phyloP scores from a whole-genome alignment of 2,797 vertebrate species.

The Parotocinclus haroldoi region DNA sequence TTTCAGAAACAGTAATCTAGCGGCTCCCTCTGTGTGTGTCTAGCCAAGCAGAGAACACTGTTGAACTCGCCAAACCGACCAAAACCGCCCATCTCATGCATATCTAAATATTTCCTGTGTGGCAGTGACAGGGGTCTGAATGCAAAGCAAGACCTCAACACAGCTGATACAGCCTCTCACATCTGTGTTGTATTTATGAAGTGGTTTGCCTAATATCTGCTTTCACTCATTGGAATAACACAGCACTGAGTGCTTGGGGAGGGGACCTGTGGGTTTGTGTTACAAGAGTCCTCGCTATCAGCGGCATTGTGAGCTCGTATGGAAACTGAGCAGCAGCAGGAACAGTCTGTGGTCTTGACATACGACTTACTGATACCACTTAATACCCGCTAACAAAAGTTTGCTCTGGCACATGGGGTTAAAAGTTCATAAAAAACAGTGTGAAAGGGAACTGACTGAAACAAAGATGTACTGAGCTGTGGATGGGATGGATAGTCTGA shows the following conservation, averaged over 20 bases:
- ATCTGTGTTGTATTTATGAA: constrained; percentile 13
- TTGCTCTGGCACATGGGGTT: background rate
- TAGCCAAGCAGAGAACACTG: background rate
- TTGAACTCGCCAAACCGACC: background rate
- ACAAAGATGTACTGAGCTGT: no score
- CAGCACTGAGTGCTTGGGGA: background rate
- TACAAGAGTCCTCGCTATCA: background rate
- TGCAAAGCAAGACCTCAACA: background rate
- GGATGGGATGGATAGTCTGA: no score
- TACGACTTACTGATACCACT: constrained; percentile 43
- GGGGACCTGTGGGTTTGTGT: constrained; percentile 1
- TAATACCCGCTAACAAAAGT: constrained; percentile 38
- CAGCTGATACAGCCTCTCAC: constrained; percentile 1
- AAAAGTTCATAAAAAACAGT: background rate
- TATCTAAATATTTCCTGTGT: constrained; percentile 15
- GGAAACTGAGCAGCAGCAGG: constrained; percentile 27
- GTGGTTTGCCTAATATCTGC: constrained; percentile 13
- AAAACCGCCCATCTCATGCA: background rate
- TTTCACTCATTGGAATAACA: constrained; percentile 1
- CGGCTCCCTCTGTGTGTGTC: background rate
- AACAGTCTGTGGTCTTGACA: constrained; percentile 36
- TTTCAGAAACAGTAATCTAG: constrained; percentile 11
- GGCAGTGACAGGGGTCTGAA: background rate
- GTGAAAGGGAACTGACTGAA: no score
- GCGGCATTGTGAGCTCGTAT: constrained; percentile 27